Conservation (phyloP, 2,797 vertebrate genomes). For the Bovichtus variegatus region DNA sequence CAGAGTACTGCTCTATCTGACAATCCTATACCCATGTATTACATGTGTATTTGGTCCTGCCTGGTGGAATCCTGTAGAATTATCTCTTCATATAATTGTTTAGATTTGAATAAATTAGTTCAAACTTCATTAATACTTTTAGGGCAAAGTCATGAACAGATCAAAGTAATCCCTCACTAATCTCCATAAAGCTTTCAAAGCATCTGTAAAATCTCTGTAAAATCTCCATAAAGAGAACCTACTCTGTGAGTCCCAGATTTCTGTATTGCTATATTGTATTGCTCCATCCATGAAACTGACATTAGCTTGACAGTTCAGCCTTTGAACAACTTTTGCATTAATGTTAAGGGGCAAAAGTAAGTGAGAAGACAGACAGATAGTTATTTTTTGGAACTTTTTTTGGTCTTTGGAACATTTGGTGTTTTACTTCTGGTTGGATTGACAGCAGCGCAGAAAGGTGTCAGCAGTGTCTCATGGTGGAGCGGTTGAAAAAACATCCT, state of each 20-base stretch:
- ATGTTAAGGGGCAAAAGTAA: background rate
- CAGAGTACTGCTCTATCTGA: no score
- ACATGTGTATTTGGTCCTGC: background rate
- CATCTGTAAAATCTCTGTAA: background rate
- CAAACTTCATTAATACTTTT: background rate
- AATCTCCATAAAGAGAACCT: slow-evolving; percentile 3
- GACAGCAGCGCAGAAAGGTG: background rate
- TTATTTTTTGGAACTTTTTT: no score
- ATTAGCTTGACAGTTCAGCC: slow-evolving; percentile 8
- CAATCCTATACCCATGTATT: no score
- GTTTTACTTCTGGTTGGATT: background rate
- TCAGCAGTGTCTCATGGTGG: background rate
- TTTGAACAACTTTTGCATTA: slow-evolving; percentile 14
- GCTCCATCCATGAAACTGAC: slow-evolving; percentile 32
- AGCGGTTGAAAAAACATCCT: background rate
- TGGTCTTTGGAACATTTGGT: background rate
- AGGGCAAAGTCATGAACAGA: background rate
- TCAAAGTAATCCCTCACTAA: slow-evolving; percentile 3
- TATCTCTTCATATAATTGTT: no score
- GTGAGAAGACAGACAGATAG: background rate
- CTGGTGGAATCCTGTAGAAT: background rate
- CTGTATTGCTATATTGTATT: slow-evolving; percentile 2
- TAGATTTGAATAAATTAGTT: background rate
- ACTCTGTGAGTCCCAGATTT: slow-evolving; percentile 13
- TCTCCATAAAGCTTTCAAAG: slow-evolving; percentile 24